Evolutionary conservation across 92 coral and sea anemone genomes (phyloP).

Genomic region (Desmophyllum pertusum): DNA sequence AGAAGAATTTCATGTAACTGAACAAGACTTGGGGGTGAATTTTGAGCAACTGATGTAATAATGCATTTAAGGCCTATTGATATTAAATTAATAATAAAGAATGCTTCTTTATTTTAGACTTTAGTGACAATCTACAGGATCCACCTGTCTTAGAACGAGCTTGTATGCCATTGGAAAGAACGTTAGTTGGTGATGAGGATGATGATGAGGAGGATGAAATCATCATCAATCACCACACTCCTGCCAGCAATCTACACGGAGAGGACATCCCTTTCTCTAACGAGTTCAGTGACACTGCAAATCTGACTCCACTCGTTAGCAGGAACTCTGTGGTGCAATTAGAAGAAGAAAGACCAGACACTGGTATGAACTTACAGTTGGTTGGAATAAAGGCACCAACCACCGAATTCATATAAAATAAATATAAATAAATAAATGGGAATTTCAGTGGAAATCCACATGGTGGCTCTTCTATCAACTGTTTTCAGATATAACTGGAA

Average conservation of each 20-base stretch:
- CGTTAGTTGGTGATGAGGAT: slow-evolving; percentile 35
- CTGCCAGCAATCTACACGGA: background rate
- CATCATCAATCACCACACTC: slow-evolving; percentile 1
- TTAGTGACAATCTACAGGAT: slow-evolving; percentile 33
- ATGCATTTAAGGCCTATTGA: background rate
- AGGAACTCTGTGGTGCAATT: slow-evolving; percentile 24
- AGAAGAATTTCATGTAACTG: too few species aligned
- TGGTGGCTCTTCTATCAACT: too few species aligned
- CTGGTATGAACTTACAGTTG: slow-evolving; percentile 49
- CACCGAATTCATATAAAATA: too few species aligned
- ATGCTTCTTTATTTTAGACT: background rate
- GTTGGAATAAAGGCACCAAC: too few species aligned
- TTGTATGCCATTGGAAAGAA: slow-evolving; percentile 18
- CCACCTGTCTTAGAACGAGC: background rate
- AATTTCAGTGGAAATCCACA: too few species aligned
- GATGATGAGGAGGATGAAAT: slow-evolving; percentile 15
- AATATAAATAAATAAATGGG: too few species aligned
- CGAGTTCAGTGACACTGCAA: slow-evolving; percentile 32
- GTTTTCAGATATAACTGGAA: too few species aligned
- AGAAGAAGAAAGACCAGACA: slow-evolving; percentile 61
- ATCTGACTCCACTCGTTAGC: slow-evolving; percentile 33
- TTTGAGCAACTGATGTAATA: too few species aligned
- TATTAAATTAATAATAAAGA: background rate
- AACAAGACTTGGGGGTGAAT: too few species aligned
- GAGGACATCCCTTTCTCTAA: slow-evolving; percentile 47